Percentiles rank a stretch among this genome's conserved stretches.
These are phyloP conservation scores for Lordiphosa stackelbergi DNA, from an alignment of 1,140 invertebrate genomes.

Conservation along the genomic window DNA sequence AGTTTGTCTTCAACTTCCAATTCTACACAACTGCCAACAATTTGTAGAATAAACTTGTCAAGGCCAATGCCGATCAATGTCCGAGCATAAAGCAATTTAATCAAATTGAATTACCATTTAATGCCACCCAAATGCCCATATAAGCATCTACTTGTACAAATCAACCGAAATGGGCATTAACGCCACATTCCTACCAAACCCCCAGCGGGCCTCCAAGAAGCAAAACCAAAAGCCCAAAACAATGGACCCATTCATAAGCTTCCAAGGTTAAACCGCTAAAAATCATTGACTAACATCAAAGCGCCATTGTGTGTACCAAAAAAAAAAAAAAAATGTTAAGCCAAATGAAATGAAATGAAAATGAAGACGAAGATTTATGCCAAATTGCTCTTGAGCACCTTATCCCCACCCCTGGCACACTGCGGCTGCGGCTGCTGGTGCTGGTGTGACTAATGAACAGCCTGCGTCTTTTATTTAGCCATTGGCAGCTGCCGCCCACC, in stretches of 20 bases:
- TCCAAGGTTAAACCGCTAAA: constrained; percentile 69
- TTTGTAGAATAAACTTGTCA: not conserved
- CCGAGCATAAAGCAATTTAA: constrained; percentile 27
- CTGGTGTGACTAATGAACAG: constrained; percentile 66
- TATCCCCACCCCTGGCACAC: constrained; percentile 6
- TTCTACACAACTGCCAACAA: too few relatives aligned
- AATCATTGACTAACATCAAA: constrained; percentile 72
- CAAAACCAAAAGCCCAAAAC: constrained; percentile 14
- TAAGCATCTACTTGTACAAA: constrained; percentile 26
- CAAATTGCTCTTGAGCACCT: constrained; percentile 63
- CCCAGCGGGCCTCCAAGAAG: not conserved
- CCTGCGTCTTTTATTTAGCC: constrained; percentile 56
- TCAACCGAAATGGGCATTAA: constrained; percentile 33
- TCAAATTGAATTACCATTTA: constrained; percentile 54
- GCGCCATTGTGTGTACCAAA: constrained; percentile 31
- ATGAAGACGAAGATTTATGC: constrained; percentile 62
- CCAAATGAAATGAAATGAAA: constrained; percentile 52
- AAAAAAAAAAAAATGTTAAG: constrained; percentile 26
- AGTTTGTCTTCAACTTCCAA: too few relatives aligned
- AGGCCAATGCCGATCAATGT: too few relatives aligned
- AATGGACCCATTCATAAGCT: constrained; percentile 66
- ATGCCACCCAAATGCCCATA: constrained; percentile 35
- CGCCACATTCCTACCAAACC: constrained; percentile 8
- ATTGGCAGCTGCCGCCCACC: constrained; percentile 22
- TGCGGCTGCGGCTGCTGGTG: constrained; percentile 7